Base-by-base conservation (phyloP, 1,140 invertebrate species). In the Hylaeus anthracinus region DNA sequence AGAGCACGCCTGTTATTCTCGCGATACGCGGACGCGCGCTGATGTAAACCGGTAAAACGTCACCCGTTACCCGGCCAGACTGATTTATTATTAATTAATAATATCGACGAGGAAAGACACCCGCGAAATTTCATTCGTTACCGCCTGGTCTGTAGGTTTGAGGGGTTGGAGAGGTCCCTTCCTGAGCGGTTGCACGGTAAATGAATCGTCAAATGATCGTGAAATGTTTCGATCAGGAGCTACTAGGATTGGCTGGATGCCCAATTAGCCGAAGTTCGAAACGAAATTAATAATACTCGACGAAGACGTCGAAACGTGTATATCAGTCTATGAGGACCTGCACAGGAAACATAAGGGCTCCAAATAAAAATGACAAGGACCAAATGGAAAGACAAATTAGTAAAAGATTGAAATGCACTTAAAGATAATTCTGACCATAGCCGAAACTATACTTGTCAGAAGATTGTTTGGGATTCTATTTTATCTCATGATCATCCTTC, bases 1-100 rank as follows among this genome's bases (percentile, higher is more conserved):
- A 61, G 65, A 73, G 74, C 76, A 67, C 61, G 56, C 51, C 76
- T 61, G 81, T 79, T 79, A 79, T 79, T 73, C 9, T 8, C 69
- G 45, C 5, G 81, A 72, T 65, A 72, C 53, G 67, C 56, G 26
- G 37, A 67, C 65, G 72, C 14, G 66, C 56, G 51, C 55, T 39
- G 72, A 69, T 41, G 51, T 64, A 55, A 43, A 45, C 67, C 53
- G 73, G 43, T 69, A 64, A 70, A 82, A 82, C 65, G 73, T 71
- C 74, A 82, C 78, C 74, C 74, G 66, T 82, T 82, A 82, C 45
- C 60, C 58, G n/a, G 5, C 43, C 45, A 39, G 72, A 82, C 75
- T 77, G 69, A 79, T 82, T 79, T 82, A 79, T 53, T 82, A 82
- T 82, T 82, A 82, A 82, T 82, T 82, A 73, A 56, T 76, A 70